Evolutionary conservation across 2,113 vertebrate genomes (phyloP), one percentile per base, ranked within the genome.

Genomic region (Lonchura striata): DNA sequence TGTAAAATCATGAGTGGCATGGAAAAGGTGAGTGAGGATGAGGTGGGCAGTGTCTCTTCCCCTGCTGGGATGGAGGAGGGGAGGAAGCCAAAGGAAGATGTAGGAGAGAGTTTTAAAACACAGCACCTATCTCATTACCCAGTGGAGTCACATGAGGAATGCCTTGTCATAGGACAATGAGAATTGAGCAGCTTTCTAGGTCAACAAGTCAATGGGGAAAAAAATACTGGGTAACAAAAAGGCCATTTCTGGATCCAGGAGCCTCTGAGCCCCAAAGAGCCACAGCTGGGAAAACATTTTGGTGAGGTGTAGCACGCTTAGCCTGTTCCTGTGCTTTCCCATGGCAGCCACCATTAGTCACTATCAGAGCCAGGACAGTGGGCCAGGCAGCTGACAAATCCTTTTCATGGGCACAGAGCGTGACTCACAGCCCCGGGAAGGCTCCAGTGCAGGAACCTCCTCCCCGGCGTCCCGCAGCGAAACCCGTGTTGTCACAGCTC

Each of bases 341-440:
- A 44, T 33, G 46, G 90, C 90, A 86, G 56, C 50, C 64, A 83
- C 82, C 66, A 66, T 92, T 68, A 94, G 91, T 88, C 88, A 92
- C 86, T 81, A 37, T 70, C 83, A 81, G 52, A 91, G 88, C 28
- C 60, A 92, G 90, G 86, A 90, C 90, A 93, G 88, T 6, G 82
- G 82, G 70, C 24, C 90, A 85, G 87, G 74, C 52, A 90, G 92
- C 76, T 86, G 91, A 92, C 92, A 92, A 41, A 74, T 23, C 42
- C 76, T 83, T 95, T 86, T 70, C 81, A 65, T 42, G 91, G 80
- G 60, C 75, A 65, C 64, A 47, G 81, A 90, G 77, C 0, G 1
- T 97, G 96, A 96, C 72, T 95, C 92, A 93, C 25, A 37, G 80
- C 56, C 20, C 52, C 23, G 76, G 64, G 91, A 65, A 90, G 80